These are phyloP conservation scores for Bagarius yarrelli DNA, from an alignment of 2,113 vertebrate genomes.

Conservation along the genomic window DNA sequence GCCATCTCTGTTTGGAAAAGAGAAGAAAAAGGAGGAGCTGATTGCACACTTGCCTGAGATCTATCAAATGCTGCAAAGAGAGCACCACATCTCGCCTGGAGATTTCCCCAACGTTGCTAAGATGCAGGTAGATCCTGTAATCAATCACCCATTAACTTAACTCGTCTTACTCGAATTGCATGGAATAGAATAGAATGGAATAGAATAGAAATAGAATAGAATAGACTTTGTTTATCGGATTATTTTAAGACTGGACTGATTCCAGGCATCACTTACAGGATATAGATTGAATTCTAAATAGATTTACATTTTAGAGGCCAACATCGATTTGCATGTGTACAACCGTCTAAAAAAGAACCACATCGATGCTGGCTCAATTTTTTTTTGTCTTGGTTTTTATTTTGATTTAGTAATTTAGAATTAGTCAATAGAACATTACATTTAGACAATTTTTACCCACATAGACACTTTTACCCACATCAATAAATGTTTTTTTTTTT, in stretches of 20 bases:
- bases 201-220: background rate
- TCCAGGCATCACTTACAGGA: slow-evolving; percentile 35
- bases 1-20: slow-evolving; percentile 91
- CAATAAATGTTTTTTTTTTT: background rate
- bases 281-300: slow-evolving; percentile 38
- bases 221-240: too few species aligned
- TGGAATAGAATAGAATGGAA: background rate
- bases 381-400: background rate
- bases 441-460: background rate
- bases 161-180: background rate
- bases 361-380: background rate
- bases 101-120: slow-evolving; percentile 91
- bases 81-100: slow-evolving; percentile 92
- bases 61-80: slow-evolving; percentile 84
- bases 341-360: slow-evolving; percentile 25
- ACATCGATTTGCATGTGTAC: slow-evolving; percentile 29
- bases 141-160: background rate
- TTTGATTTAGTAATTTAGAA: slow-evolving; percentile 3
- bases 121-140: slow-evolving; percentile 83
- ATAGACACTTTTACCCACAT: background rate
- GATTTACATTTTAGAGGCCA: background rate
- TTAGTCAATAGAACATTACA: background rate
- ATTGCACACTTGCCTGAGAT: slow-evolving; percentile 87
- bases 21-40: slow-evolving; percentile 94
- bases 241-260: background rate